Base-by-base conservation (phyloP, 2,888 invertebrate genomes). In the Griposia aprilina region DNA sequence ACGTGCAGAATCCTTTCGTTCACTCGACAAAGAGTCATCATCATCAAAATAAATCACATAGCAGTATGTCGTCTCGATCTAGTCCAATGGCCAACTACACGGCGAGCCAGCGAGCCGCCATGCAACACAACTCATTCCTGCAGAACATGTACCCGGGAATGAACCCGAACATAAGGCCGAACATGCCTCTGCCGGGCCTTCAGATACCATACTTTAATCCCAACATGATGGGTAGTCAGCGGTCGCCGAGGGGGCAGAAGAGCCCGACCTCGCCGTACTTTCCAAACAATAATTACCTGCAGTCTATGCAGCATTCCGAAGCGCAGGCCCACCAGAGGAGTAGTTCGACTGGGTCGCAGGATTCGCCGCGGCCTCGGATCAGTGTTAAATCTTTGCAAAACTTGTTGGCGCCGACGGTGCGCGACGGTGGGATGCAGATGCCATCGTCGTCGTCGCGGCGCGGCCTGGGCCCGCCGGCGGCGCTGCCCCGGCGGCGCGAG, bases 351-450 rank as follows among this genome's bases (percentile, higher is more conserved):
- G 87, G 93, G 41, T 93, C 94, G 41, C 94, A 96, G 87, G 95
- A 96, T 87, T 95, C 97, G 66, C 96, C 97, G 84, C 97, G 97
- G 81, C 97, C 97, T 62, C 95, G 97, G 87, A 97, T 97, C 79
- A 97, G 97, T 91, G 97, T 97, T 81, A 97, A 97, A 92, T 97
- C 97, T 45, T 95, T 98, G 85, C 97, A 97, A 85, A 97, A 97
- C 92, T 93, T 97, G 82, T 91, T 97, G 90, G 97, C 97, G 89
- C 97, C 97, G n/a, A 94, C 52, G 92, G 94, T 60, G 95, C 96
- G n/a, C 7, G 72, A 65, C 20, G 78, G 65, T 1, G 52, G 72
- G 50, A 66, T 73, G 63, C 10, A 65, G 63, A 95, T 96, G 75
- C 93, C 95, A 63, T 93, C 95, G 74, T 88, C 93, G 6, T 88